phyloP scores from a whole-genome alignment of 2,113 vertebrate species.

The Perca flavescens region DNA sequence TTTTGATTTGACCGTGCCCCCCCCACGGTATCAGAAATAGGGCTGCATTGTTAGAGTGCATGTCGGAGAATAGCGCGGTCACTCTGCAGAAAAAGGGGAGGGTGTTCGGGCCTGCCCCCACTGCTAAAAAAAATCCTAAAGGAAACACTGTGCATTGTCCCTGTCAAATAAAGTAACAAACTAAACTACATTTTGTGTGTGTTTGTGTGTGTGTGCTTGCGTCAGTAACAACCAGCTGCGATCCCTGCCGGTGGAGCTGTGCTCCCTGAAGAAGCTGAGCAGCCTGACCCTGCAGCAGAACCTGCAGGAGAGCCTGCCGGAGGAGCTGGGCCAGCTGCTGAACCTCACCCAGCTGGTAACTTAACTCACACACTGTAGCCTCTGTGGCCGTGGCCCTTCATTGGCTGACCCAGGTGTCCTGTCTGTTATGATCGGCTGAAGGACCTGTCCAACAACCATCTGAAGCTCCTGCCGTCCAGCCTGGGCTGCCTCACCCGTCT shows the following conservation, averaged over 20 bases:
- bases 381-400: neutral
- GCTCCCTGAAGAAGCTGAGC: slow-evolving; percentile 84
- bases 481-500: slow-evolving; percentile 86
- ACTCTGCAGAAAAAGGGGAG: too few species aligned
- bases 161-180: too few species aligned
- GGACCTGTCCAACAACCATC: slow-evolving; percentile 92
- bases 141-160: too few species aligned
- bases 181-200: too few species aligned
- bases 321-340: slow-evolving; percentile 87
- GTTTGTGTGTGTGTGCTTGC: too few species aligned
- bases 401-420: slow-evolving; percentile 2
- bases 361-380: too few species aligned
- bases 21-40: too few species aligned
- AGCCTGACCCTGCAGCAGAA: slow-evolving; percentile 92
- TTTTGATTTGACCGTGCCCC: too few species aligned
- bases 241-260: slow-evolving; percentile 87
- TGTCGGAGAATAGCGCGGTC: too few species aligned
- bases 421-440: slow-evolving; percentile 52
- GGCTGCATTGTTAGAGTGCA: too few species aligned
- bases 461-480: slow-evolving; percentile 85
- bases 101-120: too few species aligned
- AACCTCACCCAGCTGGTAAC: slow-evolving; percentile 91
- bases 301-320: slow-evolving; percentile 86
- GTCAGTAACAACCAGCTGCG: slow-evolving; percentile 92
- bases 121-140: too few species aligned